Evolutionary conservation across 2,797 vertebrate species (phyloP), one percentile per base, ranked within the genome.

Genomic region (Atherinosoma microstoma): DNA sequence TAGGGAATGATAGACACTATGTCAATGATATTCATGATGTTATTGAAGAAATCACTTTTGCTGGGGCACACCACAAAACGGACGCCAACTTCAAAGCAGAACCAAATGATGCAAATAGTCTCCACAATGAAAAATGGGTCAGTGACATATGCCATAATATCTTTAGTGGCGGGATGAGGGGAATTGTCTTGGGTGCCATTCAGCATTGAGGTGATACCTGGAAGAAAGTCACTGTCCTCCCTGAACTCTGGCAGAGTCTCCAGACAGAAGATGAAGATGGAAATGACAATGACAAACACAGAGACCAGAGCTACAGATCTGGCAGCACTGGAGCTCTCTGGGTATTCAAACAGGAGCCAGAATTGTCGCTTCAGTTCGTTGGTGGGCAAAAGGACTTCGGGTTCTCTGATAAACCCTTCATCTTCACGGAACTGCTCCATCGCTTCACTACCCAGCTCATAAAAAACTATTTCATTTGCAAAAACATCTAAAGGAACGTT

Each of bases 11-110:
- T 97, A 75, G 98, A 99, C 40, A 99, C 94, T 1, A 99, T 96
- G 84, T 99, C 98, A 0, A 99, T 99, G 66, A 96, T 94, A 71
- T 99, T 99, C 98, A 99, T 99, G 88, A 99, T 96, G 92, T 98
- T 98, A 72, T 94, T 95, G 92, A 99, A 99, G 94, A 99, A 99
- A 58, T 96, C 95, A 0, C 96, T 93, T 88, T 99, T 99, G 93
- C 98, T 99, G 69, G 98, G 98, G 73, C 98, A 99, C 64, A 98
- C 98, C 0, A 96, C 80, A 30, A 99, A 99, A 11, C 98, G 96
- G 22, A 99, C 96, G 0, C 94, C 85, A 0, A 95, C 90, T 80
- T 99, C 98, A 0, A 99, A 98, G 89, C 97, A 97, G 93, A 99
- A 99, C 98, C 98, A 99, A 78, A 97, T 72, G 2, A 99, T 97